These are phyloP conservation scores for Zaprionus davidi DNA, from an alignment of 1,140 invertebrate species.

Conservation along the genomic window DNA sequence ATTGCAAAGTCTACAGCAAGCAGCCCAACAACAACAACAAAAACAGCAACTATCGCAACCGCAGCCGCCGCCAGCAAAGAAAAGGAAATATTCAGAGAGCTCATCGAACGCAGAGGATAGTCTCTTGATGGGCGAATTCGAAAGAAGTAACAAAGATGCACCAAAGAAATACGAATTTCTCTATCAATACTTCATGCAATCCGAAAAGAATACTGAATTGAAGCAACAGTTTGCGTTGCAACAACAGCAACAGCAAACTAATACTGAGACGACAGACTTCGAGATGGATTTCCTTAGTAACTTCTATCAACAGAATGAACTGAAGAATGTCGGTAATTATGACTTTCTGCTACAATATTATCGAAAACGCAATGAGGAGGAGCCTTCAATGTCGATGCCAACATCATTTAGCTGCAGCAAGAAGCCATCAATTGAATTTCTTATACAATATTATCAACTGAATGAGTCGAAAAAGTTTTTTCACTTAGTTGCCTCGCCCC, in stretches of 20 bases:
- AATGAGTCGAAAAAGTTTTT: slow-evolving; percentile 84
- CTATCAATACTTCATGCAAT: slow-evolving; percentile 77
- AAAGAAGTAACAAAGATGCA: slow-evolving; percentile 14
- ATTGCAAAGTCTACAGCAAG: slow-evolving; percentile 89
- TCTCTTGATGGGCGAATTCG: slow-evolving; percentile 40
- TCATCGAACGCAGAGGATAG: slow-evolving; percentile 66
- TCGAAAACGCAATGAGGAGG: slow-evolving; percentile 53
- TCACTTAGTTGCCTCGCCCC: slow-evolving; percentile 84
- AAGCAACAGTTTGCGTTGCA: slow-evolving; percentile 69
- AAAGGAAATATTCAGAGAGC: slow-evolving; percentile 74
- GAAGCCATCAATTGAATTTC: slow-evolving; percentile 76
- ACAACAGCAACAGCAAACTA: slow-evolving; percentile 36
- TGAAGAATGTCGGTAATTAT: slow-evolving; percentile 74
- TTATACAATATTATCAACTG: slow-evolving; percentile 81
- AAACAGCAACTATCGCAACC: slow-evolving; percentile 65
- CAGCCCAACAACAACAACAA: slow-evolving; percentile 85
- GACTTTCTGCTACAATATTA: slow-evolving; percentile 81
- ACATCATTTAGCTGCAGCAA: slow-evolving; percentile 61
- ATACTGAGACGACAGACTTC: slow-evolving; percentile 43
- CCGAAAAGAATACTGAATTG: slow-evolving; percentile 65
- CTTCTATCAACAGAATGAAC: slow-evolving; percentile 77
- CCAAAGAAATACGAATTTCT: slow-evolving; percentile 73
- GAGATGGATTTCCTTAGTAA: slow-evolving; percentile 75
- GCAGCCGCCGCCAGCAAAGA: slow-evolving; percentile 59
- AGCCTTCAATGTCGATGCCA: slow-evolving; percentile 25